These are phyloP conservation scores for Drosophila antonietae DNA, from an alignment of 2,888 invertebrate species.

Conservation along the genomic window DNA sequence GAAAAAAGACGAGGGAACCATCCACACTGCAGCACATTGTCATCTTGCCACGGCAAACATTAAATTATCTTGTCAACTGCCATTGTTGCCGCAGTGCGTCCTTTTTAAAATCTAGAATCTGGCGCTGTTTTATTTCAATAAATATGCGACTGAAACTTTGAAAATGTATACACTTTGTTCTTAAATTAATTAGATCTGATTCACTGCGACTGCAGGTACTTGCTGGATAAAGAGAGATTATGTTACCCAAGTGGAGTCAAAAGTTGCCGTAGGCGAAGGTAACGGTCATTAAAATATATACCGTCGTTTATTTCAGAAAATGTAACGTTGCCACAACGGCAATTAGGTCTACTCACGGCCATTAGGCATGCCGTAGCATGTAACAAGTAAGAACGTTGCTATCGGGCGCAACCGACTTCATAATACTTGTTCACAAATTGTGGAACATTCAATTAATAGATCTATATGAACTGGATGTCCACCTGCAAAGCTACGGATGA, in stretches of 20 bases:
- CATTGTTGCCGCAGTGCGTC: constrained; percentile 33
- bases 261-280: constrained; percentile 9
- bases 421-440: neutral
- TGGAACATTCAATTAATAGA: neutral
- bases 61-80: constrained; percentile 33
- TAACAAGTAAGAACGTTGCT: neutral
- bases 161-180: neutral
- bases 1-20: constrained; percentile 22
- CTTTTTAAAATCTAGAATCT: constrained; percentile 10
- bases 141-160: constrained; percentile 1
- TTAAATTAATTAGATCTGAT: constrained; percentile 12
- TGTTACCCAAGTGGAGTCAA: neutral
- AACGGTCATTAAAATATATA: constrained; percentile 27
- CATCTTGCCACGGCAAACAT: constrained; percentile 24
- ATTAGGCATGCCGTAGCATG: constrained; percentile 22
- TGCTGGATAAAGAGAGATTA: neutral
- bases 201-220: constrained; percentile 13
- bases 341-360: constrained; percentile 32
- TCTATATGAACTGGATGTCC: neutral
- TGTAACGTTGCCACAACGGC: constrained; percentile 26
- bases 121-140: constrained; percentile 12
- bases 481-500: neutral
- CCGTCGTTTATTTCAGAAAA: constrained; percentile 43
- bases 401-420: neutral
- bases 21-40: constrained; percentile 11